Evolutionary conservation across 2,797 vertebrate species (phyloP).

Genomic region (Hipposideros larvatus): DNA sequence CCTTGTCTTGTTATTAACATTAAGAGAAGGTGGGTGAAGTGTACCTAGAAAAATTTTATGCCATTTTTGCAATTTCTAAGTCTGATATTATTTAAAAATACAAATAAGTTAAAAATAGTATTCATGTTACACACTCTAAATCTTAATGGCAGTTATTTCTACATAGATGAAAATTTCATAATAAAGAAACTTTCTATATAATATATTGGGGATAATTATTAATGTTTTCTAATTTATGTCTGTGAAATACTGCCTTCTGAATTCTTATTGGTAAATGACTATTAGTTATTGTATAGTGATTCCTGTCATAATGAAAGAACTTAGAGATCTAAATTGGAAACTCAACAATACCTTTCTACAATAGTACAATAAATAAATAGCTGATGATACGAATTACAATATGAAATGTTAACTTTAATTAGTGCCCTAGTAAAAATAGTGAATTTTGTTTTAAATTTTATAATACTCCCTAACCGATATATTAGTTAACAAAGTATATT

Average conservation of each 20-base stretch:
- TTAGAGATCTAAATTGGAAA: constrained; percentile 3
- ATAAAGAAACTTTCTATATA: background rate
- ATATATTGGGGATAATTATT: background rate
- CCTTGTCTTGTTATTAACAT: background rate
- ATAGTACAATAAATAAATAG: background rate
- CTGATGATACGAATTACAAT: background rate
- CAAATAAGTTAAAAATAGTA: background rate
- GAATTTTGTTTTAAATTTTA: constrained; percentile 43
- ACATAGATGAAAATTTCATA: background rate
- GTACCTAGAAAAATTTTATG: background rate
- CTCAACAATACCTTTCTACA: background rate
- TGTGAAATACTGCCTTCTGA: background rate
- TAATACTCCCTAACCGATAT: background rate
- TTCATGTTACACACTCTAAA: background rate
- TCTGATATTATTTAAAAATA: constrained; percentile 50
- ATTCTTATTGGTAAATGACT: constrained; percentile 11
- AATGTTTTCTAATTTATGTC: background rate
- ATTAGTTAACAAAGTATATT: background rate
- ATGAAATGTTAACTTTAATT: background rate
- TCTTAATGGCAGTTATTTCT: constrained; percentile 29
- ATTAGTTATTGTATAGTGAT: background rate
- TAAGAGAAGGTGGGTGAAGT: background rate
- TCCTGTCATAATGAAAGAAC: background rate
- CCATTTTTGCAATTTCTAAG: constrained; percentile 15
- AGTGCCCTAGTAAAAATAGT: background rate